phyloP scores from a whole-genome alignment of 2,888 invertebrate genomes.

The Sabatieria punctata region DNA sequence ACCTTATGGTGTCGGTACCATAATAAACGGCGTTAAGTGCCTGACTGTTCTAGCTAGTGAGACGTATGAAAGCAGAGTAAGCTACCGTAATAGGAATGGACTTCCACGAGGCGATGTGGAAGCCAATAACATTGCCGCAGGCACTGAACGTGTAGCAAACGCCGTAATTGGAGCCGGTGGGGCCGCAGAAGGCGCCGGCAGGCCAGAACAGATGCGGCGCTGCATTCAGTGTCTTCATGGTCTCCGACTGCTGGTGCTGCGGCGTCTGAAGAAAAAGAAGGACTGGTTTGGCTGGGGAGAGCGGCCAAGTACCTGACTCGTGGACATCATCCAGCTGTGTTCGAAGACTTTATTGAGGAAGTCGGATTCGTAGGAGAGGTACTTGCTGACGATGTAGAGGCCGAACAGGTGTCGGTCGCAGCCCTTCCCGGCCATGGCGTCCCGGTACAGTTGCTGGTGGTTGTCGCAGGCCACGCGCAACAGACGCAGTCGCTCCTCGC shows the following conservation, averaged over 20 bases:
- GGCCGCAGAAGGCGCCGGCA: conserved; percentile 19
- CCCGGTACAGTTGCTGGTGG: conserved; percentile 77
- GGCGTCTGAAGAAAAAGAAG: conserved; percentile 15
- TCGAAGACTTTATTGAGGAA: conserved; percentile 63
- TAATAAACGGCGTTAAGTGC: too few relatives aligned
- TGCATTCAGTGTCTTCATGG: conserved; percentile 15
- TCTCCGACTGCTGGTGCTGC: conserved; percentile 21
- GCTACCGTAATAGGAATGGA: conserved; percentile 14
- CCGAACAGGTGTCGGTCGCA: conserved; percentile 95
- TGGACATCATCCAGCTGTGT: conserved; percentile 91
- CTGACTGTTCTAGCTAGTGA: too few relatives aligned
- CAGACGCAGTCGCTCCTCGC: conserved; percentile 15
- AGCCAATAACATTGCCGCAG: conserved; percentile 19
- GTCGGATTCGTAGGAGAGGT: conserved; percentile 54
- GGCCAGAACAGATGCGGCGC: conserved; percentile 21
- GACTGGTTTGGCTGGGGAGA: not conserved
- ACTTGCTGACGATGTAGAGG: conserved; percentile 89
- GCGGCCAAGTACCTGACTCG: conserved; percentile 39
- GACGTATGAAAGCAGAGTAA: not conserved
- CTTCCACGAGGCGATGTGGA: conserved; percentile 21
- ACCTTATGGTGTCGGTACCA: too few relatives aligned
- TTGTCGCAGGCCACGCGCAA: conserved; percentile 31
- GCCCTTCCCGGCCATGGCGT: conserved; percentile 91
- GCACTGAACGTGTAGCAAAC: conserved; percentile 22
- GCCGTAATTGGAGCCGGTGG: conserved; percentile 21